Base-by-base conservation (phyloP, 2,113 vertebrate species). In the Microcebus murinus region DNA sequence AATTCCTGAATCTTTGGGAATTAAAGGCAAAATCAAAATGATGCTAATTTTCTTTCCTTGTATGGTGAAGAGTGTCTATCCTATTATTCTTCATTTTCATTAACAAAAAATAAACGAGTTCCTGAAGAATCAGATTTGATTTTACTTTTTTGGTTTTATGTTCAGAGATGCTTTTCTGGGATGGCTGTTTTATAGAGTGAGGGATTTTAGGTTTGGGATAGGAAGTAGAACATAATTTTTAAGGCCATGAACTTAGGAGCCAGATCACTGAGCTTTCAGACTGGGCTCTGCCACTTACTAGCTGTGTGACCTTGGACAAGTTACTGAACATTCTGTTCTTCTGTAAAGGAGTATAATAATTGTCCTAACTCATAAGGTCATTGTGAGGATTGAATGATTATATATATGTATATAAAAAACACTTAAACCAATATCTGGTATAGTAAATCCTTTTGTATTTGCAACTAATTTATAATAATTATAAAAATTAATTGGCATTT, bases 1-100 rank as follows among this genome's bases (percentile, higher is more conserved):
- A 88, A 79, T 71, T 85, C 74, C 68, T 83, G 67, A 48, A 93
- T 93, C 74, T 83, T 4, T 87, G 86, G 80, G 67, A 96, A 89
- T 93, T 82, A n/a, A 83, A 95, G 55, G 61, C 50, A 94, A 92
- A 91, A 80, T 55, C 6, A 57, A 45, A 91, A 79, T 65, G 34
- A 68, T 70, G 6, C 6, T 52, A 12, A 82, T 67, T 93, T 93
- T 83, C 42, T 94, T 92, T 74, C 39, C 76, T 83, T 83, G 86
- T 68, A 6, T 48, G 39, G 20, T 76, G 80, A 84, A 11, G 15
- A 57, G 23, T 61, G 48, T 39, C 4, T 9, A 82, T 88, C 23
- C 11, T 48, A 67, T 91, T 39, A 7, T 34, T 77, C 9, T 84
- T 21, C 20, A 14, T 68, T 31, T 67, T 79, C n/a, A 39, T 67